phyloP scores from a whole-genome alignment of 1,140 invertebrate species.

The Holcopasites calliopsidis region DNA sequence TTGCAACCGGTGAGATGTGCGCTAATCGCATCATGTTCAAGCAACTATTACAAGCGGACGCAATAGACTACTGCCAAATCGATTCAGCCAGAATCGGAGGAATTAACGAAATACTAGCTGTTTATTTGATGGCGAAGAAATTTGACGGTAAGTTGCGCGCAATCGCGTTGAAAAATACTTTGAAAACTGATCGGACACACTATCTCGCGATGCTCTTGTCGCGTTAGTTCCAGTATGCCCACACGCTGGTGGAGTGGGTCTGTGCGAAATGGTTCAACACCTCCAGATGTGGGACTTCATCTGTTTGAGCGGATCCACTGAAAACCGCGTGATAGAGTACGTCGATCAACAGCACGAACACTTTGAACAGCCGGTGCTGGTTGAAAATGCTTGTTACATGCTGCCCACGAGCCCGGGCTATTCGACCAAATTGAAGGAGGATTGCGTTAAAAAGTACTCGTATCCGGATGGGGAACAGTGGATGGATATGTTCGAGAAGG shows the following conservation, averaged over 20 bases:
- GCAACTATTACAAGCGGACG: constrained; percentile 90
- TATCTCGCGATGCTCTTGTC: constrained; percentile 59
- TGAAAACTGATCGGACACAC: neutral
- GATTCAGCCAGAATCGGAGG: constrained; percentile 93
- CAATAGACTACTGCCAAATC: constrained; percentile 93
- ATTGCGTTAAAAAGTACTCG: constrained; percentile 84
- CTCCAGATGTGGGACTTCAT: constrained; percentile 94
- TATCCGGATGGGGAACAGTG: constrained; percentile 89
- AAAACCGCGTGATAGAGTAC: constrained; percentile 90
- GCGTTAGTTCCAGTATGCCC: constrained; percentile 92
- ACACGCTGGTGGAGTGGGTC: constrained; percentile 94
- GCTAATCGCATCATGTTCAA: constrained; percentile 96
- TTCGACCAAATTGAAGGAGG: constrained; percentile 87
- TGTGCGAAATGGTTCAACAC: constrained; percentile 96
- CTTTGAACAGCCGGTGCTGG: constrained; percentile 86
- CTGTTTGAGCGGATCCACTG: constrained; percentile 84
- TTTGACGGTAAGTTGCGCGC: constrained; percentile 81
- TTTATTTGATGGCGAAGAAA: constrained; percentile 93
- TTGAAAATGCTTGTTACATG: constrained; percentile 86
- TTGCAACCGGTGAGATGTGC: constrained; percentile 95
- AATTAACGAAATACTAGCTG: constrained; percentile 92
- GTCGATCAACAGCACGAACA: constrained; percentile 95
- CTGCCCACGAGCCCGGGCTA: constrained; percentile 88
- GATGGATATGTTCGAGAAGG: constrained; percentile 83
- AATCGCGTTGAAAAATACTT: neutral